A percentile compares a stretch with the other conserved stretches of the same genome.
Conservation (phyloP, 2,797 vertebrate genomes). For the Argyrosomus regius region DNA sequence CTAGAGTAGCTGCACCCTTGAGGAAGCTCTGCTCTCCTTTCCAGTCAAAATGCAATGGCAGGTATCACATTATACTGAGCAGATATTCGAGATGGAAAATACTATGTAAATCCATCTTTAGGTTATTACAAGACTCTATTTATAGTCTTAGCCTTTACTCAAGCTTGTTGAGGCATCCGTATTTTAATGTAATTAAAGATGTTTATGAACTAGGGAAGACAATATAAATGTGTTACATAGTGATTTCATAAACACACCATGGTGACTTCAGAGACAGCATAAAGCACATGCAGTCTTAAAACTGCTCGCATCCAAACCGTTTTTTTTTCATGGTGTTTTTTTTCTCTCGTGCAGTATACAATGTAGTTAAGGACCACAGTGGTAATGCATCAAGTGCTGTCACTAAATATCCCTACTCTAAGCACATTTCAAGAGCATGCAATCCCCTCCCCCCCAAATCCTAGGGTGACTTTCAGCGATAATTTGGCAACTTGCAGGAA, state of each 20-base stretch:
- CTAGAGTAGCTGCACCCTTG: conserved; percentile 39
- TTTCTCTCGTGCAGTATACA: conserved; percentile 51
- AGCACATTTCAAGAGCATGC: conserved; percentile 83
- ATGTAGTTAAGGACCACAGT: conserved; percentile 74
- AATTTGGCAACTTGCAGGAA: conserved; percentile 68
- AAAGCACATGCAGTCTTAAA: conserved; percentile 17
- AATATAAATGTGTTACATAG: conserved; percentile 4
- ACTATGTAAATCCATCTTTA: conserved; percentile 50
- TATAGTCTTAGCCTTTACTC: conserved; percentile 28
- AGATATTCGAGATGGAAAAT: conserved; percentile 52
- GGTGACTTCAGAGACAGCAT: conserved; percentile 14
- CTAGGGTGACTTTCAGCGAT: conserved; percentile 77
- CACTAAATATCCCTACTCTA: conserved; percentile 81
- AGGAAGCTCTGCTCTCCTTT: conserved; percentile 39
- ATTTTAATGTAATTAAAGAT: conserved; percentile 47
- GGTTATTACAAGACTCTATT: conserved; percentile 51
- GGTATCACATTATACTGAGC: conserved; percentile 54
- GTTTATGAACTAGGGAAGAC: conserved; percentile 21
- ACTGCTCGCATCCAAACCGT: conserved; percentile 38
- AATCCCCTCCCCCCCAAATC: conserved; percentile 58
- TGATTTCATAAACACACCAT: conserved; percentile 9
- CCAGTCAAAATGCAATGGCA: conserved; percentile 57
- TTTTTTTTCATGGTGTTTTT: not conserved
- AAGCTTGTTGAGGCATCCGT: conserved; percentile 10
- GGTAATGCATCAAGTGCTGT: conserved; percentile 83